Base-by-base conservation (phyloP, 2,888 invertebrate genomes). In the Parnassius mnemosyne region DNA sequence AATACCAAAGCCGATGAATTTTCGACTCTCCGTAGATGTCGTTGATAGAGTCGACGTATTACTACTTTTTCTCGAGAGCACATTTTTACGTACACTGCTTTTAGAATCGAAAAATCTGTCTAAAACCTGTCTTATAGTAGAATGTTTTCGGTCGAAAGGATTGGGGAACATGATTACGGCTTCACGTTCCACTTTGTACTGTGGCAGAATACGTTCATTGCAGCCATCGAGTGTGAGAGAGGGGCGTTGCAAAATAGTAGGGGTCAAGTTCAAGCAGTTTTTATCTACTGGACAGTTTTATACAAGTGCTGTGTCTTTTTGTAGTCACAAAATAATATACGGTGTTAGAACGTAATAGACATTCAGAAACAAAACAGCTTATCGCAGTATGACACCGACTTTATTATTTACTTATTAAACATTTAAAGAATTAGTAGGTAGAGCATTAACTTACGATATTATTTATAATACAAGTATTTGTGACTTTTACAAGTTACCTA, bases 81-180 rank as follows among this genome's bases (percentile, higher is more conserved):
- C 79, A 72, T 79, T 78, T 68, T 79, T 82, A n/a, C 69, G 71
- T 55, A 70, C 70, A 25, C 70, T 68, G 43, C 69, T 77, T 66
- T 71, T 80, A n/a, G 75, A 89, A 60, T 91, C 92, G 69, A 94
- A 83, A 63, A 94, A 79, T 63, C 92, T 91, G 73, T 94, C 94
- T 71, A 94, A 80, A 71, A 94, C 92, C 80, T 94, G 94, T 65
- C 94, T 92, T 72, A 94, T 94, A 53, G 94, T 94, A 65, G 94
- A 94, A 82, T 94, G 94, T 77, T 94, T 94, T 77, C 94, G 92
- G 72, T 94, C 94, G 80, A 94, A 94, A 70, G 94, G 94, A 78
- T 94, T 94, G 25, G 94, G 94, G 82, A 93, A 94, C 94, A 94
- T 94, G 69, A 78, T 84, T 55, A 68, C 76, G 62, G 55, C 81